Percentiles rank a stretch among this genome's conserved stretches.
Evolutionary conservation across 2,797 vertebrate genomes (phyloP).

Genomic region (Eutrigla gurnardus): DNA sequence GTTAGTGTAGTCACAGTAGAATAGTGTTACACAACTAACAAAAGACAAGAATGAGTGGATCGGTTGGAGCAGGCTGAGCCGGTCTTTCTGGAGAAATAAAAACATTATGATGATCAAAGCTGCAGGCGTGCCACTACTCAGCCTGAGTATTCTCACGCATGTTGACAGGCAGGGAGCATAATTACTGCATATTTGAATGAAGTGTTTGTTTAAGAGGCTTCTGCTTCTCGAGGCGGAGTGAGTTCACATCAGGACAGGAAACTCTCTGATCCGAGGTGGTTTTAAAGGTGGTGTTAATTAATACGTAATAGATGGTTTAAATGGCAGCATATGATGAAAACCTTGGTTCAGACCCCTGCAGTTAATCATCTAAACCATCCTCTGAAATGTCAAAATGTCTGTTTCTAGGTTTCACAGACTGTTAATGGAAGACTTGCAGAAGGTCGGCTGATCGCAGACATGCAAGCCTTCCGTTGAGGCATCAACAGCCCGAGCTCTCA

Average conservation of each 20-base stretch:
- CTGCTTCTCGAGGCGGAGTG: background rate
- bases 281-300: too few species aligned
- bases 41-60: background rate
- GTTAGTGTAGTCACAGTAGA: conserved; percentile 23
- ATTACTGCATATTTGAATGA: conserved; percentile 26
- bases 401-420: too few species aligned
- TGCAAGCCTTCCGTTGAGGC: too few species aligned
- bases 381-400: too few species aligned
- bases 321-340: too few species aligned
- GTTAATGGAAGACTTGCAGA: too few species aligned
- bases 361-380: too few species aligned
- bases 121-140: conserved; percentile 1
- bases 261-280: background rate
- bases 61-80: conserved; percentile 12
- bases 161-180: background rate
- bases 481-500: too few species aligned
- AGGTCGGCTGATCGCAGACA: too few species aligned
- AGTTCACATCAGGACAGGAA: conserved; percentile 6
- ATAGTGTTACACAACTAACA: conserved; percentile 4
- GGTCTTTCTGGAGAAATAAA: background rate
- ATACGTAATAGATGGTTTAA: too few species aligned
- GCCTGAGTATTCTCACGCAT: conserved; percentile 9
- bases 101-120: background rate
- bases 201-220: conserved; percentile 11
- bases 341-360: too few species aligned